Percentiles rank a stretch among this genome's conserved stretches.
Conservation (phyloP, 2,113 vertebrate genomes). For the Canis aureus region DNA sequence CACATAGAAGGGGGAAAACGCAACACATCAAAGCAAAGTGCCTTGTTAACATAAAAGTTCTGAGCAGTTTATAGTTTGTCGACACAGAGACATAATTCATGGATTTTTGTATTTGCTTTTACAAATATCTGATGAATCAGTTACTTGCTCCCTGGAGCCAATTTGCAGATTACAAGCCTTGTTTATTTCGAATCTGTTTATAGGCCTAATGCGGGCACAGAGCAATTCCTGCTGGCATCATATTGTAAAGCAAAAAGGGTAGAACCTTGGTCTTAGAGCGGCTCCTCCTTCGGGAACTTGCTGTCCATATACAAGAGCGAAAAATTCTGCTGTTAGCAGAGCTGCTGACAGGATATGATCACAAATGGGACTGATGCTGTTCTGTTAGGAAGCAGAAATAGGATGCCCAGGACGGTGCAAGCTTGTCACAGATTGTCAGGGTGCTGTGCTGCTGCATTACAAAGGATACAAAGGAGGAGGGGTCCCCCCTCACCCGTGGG, state of each 20-base stretch:
- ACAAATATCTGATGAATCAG: constrained; percentile 32
- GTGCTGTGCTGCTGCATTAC: neutral
- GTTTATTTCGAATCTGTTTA: neutral
- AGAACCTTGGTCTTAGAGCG: neutral
- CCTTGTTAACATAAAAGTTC: constrained; percentile 41
- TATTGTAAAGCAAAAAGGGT: neutral
- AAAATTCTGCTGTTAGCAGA: constrained; percentile 32
- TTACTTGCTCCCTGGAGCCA: constrained; percentile 8
- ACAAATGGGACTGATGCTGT: constrained; percentile 22
- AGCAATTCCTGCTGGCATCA: neutral
- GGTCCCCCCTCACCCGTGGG: neutral
- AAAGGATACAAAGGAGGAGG: constrained; percentile 7
- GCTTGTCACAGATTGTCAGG: constrained; percentile 56
- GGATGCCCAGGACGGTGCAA: neutral
- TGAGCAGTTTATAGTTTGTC: constrained; percentile 35
- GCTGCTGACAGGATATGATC: constrained; percentile 49
- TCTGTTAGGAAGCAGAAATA: constrained; percentile 63
- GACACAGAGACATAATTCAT: neutral
- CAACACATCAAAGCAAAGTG: neutral
- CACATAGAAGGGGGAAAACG: neutral
- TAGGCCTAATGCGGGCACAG: neutral
- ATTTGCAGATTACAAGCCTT: neutral
- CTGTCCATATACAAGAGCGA: neutral
- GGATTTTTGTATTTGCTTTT: constrained; percentile 60
- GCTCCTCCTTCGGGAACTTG: neutral